Evolutionary conservation across 2,113 vertebrate species (phyloP).

Genomic region (Vireo altiloquus): DNA sequence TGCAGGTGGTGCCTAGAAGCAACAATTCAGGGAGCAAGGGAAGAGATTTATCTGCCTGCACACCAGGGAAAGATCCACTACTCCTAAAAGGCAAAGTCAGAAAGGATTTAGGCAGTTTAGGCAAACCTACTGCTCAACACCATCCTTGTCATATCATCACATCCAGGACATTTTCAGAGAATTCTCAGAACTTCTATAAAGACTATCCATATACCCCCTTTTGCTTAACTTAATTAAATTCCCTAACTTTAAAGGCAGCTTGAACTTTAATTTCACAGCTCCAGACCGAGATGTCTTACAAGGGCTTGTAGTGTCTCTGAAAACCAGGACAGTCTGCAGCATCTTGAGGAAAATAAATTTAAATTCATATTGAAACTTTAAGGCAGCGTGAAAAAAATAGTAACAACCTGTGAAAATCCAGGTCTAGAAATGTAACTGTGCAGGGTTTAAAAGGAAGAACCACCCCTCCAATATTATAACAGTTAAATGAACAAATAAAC

Average conservation of each 20-base stretch:
- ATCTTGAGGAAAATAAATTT: neutral
- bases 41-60: neutral
- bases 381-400: neutral
- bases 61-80: neutral
- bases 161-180: neutral
- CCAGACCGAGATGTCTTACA: neutral
- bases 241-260: neutral
- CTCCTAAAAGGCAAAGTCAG: neutral
- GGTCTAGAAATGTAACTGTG: neutral
- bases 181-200: neutral
- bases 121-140: neutral
- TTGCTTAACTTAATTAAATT: neutral
- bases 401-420: neutral
- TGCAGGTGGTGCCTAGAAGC: neutral
- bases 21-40: neutral
- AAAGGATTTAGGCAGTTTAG: neutral
- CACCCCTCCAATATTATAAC: neutral
- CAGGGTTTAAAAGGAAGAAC: neutral
- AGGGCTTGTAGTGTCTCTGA: neutral
- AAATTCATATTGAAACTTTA: neutral
- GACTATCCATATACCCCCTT: neutral
- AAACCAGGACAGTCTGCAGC: neutral
- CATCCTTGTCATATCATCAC: neutral
- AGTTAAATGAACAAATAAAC: neutral
- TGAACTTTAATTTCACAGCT: neutral